These are phyloP conservation scores for Sarcophaga variegata DNA, from an alignment of 2,888 invertebrate species.

Conservation along the genomic window DNA sequence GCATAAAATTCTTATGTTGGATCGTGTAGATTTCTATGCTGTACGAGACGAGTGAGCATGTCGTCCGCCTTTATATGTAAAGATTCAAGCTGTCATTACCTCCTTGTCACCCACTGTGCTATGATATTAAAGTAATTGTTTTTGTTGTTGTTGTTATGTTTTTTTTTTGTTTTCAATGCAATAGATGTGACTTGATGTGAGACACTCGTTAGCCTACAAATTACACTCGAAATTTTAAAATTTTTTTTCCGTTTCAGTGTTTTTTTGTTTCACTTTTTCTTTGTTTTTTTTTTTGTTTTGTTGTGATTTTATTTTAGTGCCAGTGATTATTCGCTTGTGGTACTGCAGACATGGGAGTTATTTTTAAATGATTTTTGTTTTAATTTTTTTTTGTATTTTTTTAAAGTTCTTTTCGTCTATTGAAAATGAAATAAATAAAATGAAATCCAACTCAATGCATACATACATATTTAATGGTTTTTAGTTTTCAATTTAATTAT, in stretches of 20 bases:
- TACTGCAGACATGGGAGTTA: conserved; percentile 21
- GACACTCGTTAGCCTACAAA: conserved; percentile 64
- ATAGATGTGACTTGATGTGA: conserved; percentile 49
- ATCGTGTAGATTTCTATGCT: not conserved
- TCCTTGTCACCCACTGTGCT: conserved; percentile 66
- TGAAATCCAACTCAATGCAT: too few relatives aligned
- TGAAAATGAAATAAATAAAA: conserved; percentile 4
- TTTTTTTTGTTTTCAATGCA: conserved; percentile 3
- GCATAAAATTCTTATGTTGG: conserved; percentile 32
- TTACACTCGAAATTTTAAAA: conserved; percentile 44
- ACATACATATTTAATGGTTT: not conserved
- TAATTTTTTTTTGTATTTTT: not conserved
- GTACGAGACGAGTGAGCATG: too few relatives aligned
- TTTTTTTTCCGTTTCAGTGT: not conserved
- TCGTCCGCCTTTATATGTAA: conserved; percentile 12
- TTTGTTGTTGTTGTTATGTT: not conserved
- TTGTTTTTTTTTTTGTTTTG: conserved; percentile 14
- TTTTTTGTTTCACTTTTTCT: conserved; percentile 18
- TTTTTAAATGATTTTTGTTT: conserved; percentile 36
- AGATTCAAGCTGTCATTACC: conserved; percentile 64
- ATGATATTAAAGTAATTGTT: not conserved
- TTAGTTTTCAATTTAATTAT: conserved; percentile 28
- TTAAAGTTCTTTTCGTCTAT: conserved; percentile 33
- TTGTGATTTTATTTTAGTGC: not conserved
- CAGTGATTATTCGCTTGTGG: conserved; percentile 4